Conservation (phyloP, 2,888 invertebrate species). For the Pseudoips prasinana region DNA sequence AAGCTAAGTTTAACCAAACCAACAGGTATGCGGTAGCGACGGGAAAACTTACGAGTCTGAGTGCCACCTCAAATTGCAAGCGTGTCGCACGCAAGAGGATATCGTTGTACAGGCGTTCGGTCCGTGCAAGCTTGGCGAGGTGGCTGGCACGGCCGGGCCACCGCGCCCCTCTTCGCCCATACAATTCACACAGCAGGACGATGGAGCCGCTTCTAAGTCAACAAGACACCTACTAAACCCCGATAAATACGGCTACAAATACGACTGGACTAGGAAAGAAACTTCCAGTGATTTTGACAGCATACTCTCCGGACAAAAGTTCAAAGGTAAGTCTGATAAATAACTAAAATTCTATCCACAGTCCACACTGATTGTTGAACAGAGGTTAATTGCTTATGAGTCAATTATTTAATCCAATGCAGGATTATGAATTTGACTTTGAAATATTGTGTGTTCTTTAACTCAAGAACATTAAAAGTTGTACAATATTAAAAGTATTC, state of each 20-base stretch:
- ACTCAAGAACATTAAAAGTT: too few species aligned
- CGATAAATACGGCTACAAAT: slow-evolving; percentile 85
- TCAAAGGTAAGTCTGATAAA: slow-evolving; percentile 61
- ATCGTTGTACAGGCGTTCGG: slow-evolving; percentile 90
- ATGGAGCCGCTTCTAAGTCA: slow-evolving; percentile 89
- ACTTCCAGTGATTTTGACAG: slow-evolving; percentile 73
- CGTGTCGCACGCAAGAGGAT: slow-evolving; percentile 91
- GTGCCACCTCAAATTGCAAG: slow-evolving; percentile 90
- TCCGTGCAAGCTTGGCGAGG: slow-evolving; percentile 86
- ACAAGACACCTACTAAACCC: slow-evolving; percentile 89
- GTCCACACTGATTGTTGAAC: too few species aligned
- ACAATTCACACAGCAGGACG: slow-evolving; percentile 90
- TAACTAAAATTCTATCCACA: too few species aligned
- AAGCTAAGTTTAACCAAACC: slow-evolving; percentile 25
- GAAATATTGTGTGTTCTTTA: too few species aligned
- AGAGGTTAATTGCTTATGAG: neutral
- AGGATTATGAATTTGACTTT: too few species aligned
- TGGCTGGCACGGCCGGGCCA: slow-evolving; percentile 89
- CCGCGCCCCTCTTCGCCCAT: slow-evolving; percentile 88
- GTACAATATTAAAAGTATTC: too few species aligned
- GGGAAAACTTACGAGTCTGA: slow-evolving; percentile 92
- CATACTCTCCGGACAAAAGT: slow-evolving; percentile 64
- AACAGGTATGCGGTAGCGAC: slow-evolving; percentile 88
- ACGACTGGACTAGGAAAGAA: slow-evolving; percentile 80
- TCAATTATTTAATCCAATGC: too few species aligned